A percentile compares a stretch with the other conserved stretches of the same genome.
Evolutionary conservation across 1,140 invertebrate species (phyloP).

Genomic region (Condylostylus longicornis): DNA sequence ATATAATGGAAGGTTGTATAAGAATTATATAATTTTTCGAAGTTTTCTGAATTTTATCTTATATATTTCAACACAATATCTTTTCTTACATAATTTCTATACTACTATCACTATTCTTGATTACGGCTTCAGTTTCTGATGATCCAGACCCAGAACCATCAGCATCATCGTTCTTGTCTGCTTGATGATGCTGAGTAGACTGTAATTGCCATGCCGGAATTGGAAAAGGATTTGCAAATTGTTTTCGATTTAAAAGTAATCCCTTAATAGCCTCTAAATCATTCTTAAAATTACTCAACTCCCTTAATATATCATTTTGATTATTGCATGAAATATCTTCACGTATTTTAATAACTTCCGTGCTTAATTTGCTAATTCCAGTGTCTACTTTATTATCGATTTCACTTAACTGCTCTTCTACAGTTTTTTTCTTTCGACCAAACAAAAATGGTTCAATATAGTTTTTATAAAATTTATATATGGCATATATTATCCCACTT

Average conservation of each 20-base stretch:
- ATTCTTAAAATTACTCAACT: slow-evolving; percentile 52
- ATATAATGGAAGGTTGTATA: too few species aligned
- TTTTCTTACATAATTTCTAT: slow-evolving; percentile 54
- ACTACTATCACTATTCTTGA: slow-evolving; percentile 53
- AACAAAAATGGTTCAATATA: slow-evolving; percentile 47
- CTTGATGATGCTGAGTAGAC: slow-evolving; percentile 25
- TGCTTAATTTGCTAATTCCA: slow-evolving; percentile 43
- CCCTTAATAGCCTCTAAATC: slow-evolving; percentile 63
- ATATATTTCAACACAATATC: too few species aligned
- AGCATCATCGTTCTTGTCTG: slow-evolving; percentile 28
- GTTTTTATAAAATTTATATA: slow-evolving; percentile 61
- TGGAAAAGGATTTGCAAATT: slow-evolving; percentile 44
- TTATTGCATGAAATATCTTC: slow-evolving; percentile 40
- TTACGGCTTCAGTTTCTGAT: slow-evolving; percentile 47
- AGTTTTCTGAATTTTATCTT: too few species aligned
- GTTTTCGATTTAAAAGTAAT: slow-evolving; percentile 57
- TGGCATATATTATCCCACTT: slow-evolving; percentile 50
- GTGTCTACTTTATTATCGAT: slow-evolving; percentile 47
- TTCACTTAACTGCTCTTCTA: slow-evolving; percentile 47
- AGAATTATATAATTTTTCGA: too few species aligned
- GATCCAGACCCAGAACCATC: slow-evolving; percentile 41
- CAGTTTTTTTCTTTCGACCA: slow-evolving; percentile 40
- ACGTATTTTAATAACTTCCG: slow-evolving; percentile 37
- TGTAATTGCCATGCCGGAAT: slow-evolving; percentile 63
- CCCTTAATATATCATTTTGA: slow-evolving; percentile 38